These are phyloP conservation scores for Lamproptera curius DNA, from an alignment of 2,888 invertebrate species.

Conservation along the genomic window DNA sequence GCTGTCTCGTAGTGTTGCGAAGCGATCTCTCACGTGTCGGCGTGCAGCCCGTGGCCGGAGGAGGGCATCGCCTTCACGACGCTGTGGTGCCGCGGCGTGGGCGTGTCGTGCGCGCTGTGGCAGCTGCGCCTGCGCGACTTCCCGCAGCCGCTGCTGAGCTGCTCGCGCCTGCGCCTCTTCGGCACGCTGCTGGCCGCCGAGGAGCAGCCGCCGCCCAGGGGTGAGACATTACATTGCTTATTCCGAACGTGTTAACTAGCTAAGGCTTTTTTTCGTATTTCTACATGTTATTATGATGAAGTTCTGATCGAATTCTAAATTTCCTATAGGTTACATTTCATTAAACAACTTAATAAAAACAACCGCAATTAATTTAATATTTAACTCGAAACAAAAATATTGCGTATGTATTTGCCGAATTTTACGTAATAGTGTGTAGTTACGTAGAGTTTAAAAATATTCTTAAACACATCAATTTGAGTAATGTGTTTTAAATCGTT, in stretches of 20 bases:
- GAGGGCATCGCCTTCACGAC: slow-evolving; percentile 93
- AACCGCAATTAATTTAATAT: background rate
- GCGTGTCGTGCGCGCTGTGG: slow-evolving; percentile 90
- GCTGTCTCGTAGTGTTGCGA: no score
- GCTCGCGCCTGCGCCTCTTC: slow-evolving; percentile 90
- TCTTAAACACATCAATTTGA: no score
- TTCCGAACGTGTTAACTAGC: no score
- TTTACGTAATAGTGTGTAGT: background rate
- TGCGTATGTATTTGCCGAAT: background rate
- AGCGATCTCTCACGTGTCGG: no score
- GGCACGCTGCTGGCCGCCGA: slow-evolving; percentile 95
- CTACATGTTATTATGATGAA: no score
- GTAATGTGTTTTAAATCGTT: no score
- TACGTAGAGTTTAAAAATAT: no score
- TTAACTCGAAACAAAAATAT: background rate
- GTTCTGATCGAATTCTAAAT: no score
- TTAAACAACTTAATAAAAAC: background rate
- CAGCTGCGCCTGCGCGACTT: slow-evolving; percentile 95
- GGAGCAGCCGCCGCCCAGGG: slow-evolving; percentile 84
- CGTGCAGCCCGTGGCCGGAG: slow-evolving; percentile 91
- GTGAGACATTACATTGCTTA: no score
- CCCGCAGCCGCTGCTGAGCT: slow-evolving; percentile 93
- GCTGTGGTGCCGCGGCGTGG: slow-evolving; percentile 94
- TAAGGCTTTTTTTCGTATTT: no score
- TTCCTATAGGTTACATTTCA: background rate